Percentiles rank a stretch among this genome's conserved stretches.
These are phyloP conservation scores for Drosophila engyochracea DNA, from an alignment of 2,888 invertebrate species.

Conservation along the genomic window DNA sequence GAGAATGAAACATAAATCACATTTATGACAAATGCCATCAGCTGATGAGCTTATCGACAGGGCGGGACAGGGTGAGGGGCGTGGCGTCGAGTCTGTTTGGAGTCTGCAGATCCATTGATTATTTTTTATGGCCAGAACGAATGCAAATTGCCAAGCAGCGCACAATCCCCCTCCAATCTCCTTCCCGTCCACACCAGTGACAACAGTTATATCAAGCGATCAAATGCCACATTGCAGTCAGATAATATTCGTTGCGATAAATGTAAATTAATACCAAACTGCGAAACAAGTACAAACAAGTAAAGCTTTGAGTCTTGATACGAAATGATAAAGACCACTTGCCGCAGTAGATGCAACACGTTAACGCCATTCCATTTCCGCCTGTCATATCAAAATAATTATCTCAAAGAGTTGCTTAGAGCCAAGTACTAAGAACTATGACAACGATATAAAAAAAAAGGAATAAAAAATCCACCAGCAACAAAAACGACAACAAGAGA, in stretches of 20 bases:
- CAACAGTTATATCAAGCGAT: conserved; percentile 53
- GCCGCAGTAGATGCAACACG: conserved; percentile 64
- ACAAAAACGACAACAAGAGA: conserved; percentile 6
- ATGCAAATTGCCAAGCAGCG: conserved; percentile 28
- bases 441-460: conserved; percentile 34
- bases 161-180: neutral
- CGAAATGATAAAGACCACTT: conserved; percentile 18
- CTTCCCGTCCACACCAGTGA: neutral
- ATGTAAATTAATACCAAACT: conserved; percentile 39
- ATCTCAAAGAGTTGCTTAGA: conserved; percentile 72
- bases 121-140: conserved; percentile 38
- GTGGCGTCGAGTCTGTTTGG: neutral
- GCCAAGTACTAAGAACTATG: conserved; percentile 56
- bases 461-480: conserved; percentile 7
- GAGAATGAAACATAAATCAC: conserved; percentile 64
- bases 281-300: conserved; percentile 26
- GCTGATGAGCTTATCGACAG: conserved; percentile 32
- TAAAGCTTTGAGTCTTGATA: conserved; percentile 41
- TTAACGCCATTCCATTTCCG: conserved; percentile 82
- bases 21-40: conserved; percentile 70
- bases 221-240: conserved; percentile 59
- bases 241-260: conserved; percentile 66
- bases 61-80: conserved; percentile 7
- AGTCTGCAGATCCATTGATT: conserved; percentile 14
- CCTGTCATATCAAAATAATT: conserved; percentile 83